Base-by-base conservation (phyloP, 2,888 invertebrate genomes). In the Acanthococcus lagerstroemiae region DNA sequence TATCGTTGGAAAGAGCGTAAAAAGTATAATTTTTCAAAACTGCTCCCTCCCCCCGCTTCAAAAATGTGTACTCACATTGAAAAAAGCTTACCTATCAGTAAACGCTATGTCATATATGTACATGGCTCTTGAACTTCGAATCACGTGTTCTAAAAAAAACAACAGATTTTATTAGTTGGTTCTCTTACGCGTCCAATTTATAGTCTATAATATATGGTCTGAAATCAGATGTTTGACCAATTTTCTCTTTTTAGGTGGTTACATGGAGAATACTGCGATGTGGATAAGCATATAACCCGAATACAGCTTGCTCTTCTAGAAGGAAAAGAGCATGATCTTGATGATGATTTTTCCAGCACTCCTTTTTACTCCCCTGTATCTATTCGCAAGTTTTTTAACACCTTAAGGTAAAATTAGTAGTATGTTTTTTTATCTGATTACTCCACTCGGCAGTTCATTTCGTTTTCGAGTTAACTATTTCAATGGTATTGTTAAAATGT, bases 221-320 rank as follows among this genome's bases (percentile, higher is more conserved):
- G n/a, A 37, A 37, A 37, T 37, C 37, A 17, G 46, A 45, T 9
- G n/a, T n/a, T n/a, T n/a, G n/a, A n/a, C n/a, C n/a, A n/a, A n/a
- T 12, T 57, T 37, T 26, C 6, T n/a, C 17, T 55, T 37, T 55
- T 9, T 54, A 71, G 70, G 66, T 71, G 71, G 71, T 48, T 70
- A 15, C 48, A 67, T 17, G 69, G 69, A 15, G 69, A 68, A 4
- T 24, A 67, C 30, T 67, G 55, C 44, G 68, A 68, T 44, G 56
- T 67, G 7, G 54, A 65, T 2, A 19, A 44, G 0, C 68, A 68
- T 37, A 46, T 70, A 9, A 37, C 57, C 15, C 30, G 30, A 21
- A 52, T 60, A 25, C 25, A 48, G 5, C 5, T 26, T 12, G 56
- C 55, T 1, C 12, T 46, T 12, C 6, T 27, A 24, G 60, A 55